A percentile compares a stretch with the other conserved stretches of the same genome.
Conservation (phyloP, 2,113 vertebrate genomes). For the Tylochromis polylepis region DNA sequence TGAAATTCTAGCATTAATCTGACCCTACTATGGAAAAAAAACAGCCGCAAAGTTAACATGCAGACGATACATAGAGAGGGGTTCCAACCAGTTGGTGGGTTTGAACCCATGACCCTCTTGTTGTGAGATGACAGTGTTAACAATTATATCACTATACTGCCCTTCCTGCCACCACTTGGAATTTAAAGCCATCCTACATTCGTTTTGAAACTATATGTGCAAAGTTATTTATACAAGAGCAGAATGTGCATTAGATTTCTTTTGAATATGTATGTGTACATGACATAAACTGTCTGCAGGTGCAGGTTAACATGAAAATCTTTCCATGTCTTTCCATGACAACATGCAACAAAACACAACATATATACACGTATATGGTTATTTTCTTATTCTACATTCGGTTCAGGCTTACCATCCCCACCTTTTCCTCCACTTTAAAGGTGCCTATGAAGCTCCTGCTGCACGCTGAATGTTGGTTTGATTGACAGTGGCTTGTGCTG, state of each 20-base stretch:
- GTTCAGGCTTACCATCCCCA: neutral
- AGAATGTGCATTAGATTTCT: conserved; percentile 14
- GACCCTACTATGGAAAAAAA: neutral
- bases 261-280: conserved; percentile 21
- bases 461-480: conserved; percentile 29
- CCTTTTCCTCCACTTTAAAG: neutral
- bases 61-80: neutral
- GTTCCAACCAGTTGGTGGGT: neutral
- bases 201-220: neutral
- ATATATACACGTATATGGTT: neutral
- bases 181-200: neutral
- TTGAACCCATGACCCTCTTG: neutral
- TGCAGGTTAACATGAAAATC: neutral
- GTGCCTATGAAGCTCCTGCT: neutral
- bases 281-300: neutral
- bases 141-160: neutral
- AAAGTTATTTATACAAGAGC: neutral
- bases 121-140: neutral
- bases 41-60: neutral
- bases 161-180: neutral
- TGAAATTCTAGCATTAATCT: neutral
- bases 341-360: neutral
- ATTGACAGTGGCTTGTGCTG: conserved; percentile 19
- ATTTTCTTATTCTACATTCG: neutral
- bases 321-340: neutral